Evolutionary conservation across 2,888 invertebrate species (phyloP).

Genomic region (Cyrtodaria siliqua): DNA sequence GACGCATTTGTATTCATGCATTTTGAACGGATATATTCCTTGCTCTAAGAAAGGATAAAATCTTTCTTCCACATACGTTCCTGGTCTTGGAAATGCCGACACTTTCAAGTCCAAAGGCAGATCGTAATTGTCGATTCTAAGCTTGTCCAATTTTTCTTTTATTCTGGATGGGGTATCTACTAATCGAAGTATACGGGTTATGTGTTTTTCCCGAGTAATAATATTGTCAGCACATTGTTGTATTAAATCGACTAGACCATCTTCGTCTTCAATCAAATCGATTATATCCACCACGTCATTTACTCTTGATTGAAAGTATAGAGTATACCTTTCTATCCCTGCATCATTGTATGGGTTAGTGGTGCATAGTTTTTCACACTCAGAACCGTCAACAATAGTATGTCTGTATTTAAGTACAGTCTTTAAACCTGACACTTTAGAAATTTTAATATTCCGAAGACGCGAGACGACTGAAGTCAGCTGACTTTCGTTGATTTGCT

Average conservation of each 20-base stretch:
- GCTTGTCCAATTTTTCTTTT: constrained; percentile 15
- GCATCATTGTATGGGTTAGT: background rate
- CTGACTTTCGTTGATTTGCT: background rate
- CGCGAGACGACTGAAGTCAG: background rate
- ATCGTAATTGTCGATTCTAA: constrained; percentile 10
- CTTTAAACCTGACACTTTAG: background rate
- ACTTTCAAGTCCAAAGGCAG: background rate
- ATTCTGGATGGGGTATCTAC: background rate
- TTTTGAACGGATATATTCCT: constrained; percentile 39
- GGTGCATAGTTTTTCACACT: background rate
- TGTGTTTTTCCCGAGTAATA: background rate
- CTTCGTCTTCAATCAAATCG: background rate
- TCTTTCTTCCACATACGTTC: constrained; percentile 49
- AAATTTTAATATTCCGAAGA: background rate
- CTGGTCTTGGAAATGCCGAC: constrained; percentile 46
- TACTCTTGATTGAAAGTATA: background rate
- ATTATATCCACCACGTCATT: background rate
- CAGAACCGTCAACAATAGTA: constrained; percentile 7
- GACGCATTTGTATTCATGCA: constrained; percentile 46
- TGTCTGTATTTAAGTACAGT: too few relatives aligned
- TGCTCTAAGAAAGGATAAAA: constrained; percentile 56
- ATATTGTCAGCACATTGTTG: background rate
- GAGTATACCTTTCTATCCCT: background rate
- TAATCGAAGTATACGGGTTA: too few relatives aligned
- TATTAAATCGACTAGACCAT: background rate